Percentiles rank a stretch among this genome's conserved stretches.
Conservation (phyloP, 2,888 invertebrate species). For the Ennomos erosarius region DNA sequence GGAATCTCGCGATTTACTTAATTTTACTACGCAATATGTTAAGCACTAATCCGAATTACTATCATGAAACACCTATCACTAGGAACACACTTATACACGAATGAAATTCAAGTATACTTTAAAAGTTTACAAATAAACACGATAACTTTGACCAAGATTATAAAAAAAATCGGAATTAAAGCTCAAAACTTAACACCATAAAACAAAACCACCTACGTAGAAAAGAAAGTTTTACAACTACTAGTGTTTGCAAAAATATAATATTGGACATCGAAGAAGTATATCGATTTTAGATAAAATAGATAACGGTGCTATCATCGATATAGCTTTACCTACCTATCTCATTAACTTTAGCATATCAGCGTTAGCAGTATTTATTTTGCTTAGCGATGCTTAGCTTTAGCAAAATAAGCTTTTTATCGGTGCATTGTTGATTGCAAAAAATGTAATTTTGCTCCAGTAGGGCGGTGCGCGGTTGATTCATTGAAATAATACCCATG, state of each 20-base stretch:
- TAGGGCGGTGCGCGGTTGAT: too few species aligned
- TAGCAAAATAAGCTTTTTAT: too few species aligned
- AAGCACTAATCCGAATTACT: not conserved
- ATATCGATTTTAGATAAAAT: constrained; percentile 32
- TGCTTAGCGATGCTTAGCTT: too few species aligned
- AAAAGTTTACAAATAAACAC: too few species aligned
- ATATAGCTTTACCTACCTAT: not conserved
- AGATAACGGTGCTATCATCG: constrained; percentile 13
- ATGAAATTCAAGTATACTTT: not conserved
- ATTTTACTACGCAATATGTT: constrained; percentile 5
- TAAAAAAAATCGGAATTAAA: too few species aligned
- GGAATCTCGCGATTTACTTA: constrained; percentile 22
- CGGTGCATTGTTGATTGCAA: too few species aligned
- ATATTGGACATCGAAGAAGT: constrained; percentile 15
- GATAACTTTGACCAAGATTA: too few species aligned
- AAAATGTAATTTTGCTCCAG: too few species aligned
- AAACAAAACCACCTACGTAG: constrained; percentile 1
- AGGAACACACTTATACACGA: not conserved
- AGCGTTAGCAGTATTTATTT: too few species aligned
- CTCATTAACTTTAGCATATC: too few species aligned
- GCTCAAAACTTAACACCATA: too few species aligned
- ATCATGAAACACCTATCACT: not conserved
- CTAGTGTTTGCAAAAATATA: constrained; percentile 25
- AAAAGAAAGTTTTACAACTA: constrained; percentile 20
- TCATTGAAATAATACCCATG: too few species aligned